Conservation (phyloP, 2,888 invertebrate species). For the Idaea aversata region DNA sequence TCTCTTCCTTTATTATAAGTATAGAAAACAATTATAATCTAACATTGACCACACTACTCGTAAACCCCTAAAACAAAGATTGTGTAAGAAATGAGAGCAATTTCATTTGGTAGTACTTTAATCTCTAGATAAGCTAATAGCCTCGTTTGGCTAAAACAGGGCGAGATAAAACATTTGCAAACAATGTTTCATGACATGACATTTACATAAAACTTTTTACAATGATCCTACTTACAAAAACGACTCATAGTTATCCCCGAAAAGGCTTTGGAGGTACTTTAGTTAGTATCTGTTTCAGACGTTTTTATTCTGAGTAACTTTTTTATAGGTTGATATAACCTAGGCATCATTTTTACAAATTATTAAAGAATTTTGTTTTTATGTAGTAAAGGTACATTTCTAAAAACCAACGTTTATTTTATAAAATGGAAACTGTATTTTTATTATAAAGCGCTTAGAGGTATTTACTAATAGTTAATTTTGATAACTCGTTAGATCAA, state of each 20-base stretch:
- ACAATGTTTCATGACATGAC: neutral
- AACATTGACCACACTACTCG: neutral
- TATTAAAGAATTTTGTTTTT: too few relatives aligned
- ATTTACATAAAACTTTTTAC: neutral
- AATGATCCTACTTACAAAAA: neutral
- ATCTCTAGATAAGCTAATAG: neutral
- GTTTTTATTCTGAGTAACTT: neutral
- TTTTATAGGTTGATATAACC: neutral
- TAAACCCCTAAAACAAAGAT: neutral
- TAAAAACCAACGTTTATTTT: too few relatives aligned
- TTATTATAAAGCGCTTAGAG: too few relatives aligned
- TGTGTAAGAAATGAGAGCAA: neutral
- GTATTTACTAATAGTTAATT: neutral
- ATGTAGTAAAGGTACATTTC: too few relatives aligned
- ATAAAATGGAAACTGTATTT: too few relatives aligned
- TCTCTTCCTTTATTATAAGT: too few relatives aligned
- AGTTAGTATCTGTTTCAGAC: neutral
- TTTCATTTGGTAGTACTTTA: neutral
- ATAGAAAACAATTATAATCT: neutral
- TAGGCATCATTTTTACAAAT: too few relatives aligned
- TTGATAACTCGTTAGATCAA: neutral
- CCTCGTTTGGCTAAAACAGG: neutral
- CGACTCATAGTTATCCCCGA: neutral
- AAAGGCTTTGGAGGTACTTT: neutral
- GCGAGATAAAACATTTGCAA: neutral